Base-by-base conservation (phyloP, 2,113 vertebrate species). In the Nansenia antarctica region DNA sequence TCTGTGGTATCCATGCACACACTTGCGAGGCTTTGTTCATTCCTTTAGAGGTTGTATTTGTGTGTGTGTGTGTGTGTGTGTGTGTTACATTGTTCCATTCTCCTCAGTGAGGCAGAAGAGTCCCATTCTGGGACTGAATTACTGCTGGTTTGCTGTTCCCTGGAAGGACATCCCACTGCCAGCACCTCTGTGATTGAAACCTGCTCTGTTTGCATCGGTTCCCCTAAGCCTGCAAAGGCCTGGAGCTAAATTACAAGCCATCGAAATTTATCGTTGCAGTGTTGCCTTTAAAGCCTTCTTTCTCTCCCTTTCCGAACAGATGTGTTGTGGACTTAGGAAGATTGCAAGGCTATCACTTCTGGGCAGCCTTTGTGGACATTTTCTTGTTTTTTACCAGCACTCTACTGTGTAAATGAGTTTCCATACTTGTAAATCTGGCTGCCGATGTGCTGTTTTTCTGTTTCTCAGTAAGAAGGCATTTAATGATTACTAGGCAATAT, bases 171-270 rank as follows among this genome's bases (percentile, higher is more conserved):
- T 69, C 24, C 47, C 18, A 15, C 26, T 2, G 27, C 42, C 53
- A 30, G 45, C 49, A 75, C 76, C 71, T 72, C 77, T 54, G 62
- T 67, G 63, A 53, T 78, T 76, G 72, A 77, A 84, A 81, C 71
- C 0, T 67, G 37, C 70, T 62, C 62, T 61, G 67, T 83, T 67
- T 73, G 67, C 70, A 79, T 78, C 64, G 27, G 1, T 62, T 9
- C 29, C 29, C 2, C 22, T 22, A 31, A 34, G n/a, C 18, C 31
- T 35, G 9, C 30, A 22, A 60, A 64, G 61, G 73, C 58, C 60
- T 34, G 67, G 73, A 83, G 72, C 74, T 72, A 75, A 86, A 87
- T 85, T 77, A 81, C 82, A 78, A 69, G 34, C 39, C 67, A 34
- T 70, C 72, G 24, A 29, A 72, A 85, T 79, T 84, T 81, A 77